Conservation (phyloP, 1,140 invertebrate species). For the Cyclina sinensis region DNA sequence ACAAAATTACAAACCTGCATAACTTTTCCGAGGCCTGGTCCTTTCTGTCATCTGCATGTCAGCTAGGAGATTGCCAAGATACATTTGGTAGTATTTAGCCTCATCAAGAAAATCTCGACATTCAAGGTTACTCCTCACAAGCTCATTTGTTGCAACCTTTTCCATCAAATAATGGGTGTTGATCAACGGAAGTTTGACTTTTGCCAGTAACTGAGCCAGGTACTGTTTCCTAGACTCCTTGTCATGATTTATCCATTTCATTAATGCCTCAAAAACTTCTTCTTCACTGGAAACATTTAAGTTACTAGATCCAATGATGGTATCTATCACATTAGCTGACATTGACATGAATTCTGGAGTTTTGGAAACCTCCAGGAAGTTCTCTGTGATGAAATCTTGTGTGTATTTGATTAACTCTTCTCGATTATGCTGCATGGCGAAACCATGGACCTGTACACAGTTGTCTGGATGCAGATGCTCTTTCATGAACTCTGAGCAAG, state of each 20-base stretch:
- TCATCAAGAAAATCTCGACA: constrained; percentile 86
- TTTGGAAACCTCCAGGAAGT: constrained; percentile 83
- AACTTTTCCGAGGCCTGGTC: constrained; percentile 85
- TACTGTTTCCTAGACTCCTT: constrained; percentile 70
- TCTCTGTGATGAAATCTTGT: constrained; percentile 83
- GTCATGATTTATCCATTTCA: constrained; percentile 84
- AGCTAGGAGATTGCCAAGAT: constrained; percentile 80
- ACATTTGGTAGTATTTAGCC: constrained; percentile 85
- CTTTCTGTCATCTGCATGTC: constrained; percentile 81
- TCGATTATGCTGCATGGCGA: constrained; percentile 85
- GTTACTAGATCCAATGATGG: constrained; percentile 78
- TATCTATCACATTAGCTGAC: constrained; percentile 74
- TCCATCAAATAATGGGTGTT: constrained; percentile 82
- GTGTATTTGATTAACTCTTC: constrained; percentile 83
- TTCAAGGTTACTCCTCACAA: constrained; percentile 82
- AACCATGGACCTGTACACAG: constrained; percentile 85
- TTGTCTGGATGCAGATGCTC: constrained; percentile 84
- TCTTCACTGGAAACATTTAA: constrained; percentile 83
- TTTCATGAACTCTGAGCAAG: constrained; percentile 86
- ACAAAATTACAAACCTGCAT: constrained; percentile 81
- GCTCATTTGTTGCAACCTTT: constrained; percentile 82
- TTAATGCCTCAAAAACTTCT: constrained; percentile 84
- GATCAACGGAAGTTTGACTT: constrained; percentile 85
- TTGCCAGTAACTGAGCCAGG: constrained; percentile 81
- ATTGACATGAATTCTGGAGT: constrained; percentile 83